Conservation (phyloP, 1,140 invertebrate genomes). For the Apis laboriosa region DNA sequence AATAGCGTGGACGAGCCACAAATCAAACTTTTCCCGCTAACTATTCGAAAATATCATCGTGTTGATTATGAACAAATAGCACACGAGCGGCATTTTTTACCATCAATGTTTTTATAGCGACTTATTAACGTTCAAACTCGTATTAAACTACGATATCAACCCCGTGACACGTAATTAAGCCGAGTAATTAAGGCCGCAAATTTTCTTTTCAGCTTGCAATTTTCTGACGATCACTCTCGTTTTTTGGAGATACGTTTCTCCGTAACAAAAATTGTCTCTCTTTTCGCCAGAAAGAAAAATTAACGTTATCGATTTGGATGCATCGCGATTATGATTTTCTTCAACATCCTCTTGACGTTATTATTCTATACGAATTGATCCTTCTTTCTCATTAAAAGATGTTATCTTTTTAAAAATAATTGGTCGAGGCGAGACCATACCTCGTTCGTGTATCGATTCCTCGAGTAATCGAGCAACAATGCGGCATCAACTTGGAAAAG, state of each 20-base stretch:
- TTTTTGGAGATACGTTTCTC: neutral
- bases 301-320: neutral
- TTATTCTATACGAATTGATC: constrained; percentile 28
- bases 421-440: constrained; percentile 56
- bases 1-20: too few relatives aligned
- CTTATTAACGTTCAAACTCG: neutral
- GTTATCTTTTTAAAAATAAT: constrained; percentile 41
- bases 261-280: neutral
- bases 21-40: neutral
- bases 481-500: constrained; percentile 70
- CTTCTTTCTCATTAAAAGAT: constrained; percentile 43
- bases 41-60: too few relatives aligned
- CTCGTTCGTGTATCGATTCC: constrained; percentile 62
- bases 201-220: neutral
- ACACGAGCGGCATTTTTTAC: neutral
- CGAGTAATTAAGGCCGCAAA: neutral
- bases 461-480: constrained; percentile 40
- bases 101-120: neutral
- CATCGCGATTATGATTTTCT: neutral
- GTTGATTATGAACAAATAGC: neutral
- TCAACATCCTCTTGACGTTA: neutral
- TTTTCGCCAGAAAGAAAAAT: neutral
- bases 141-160: neutral
- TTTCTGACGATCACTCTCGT: neutral
- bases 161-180: neutral